Evolutionary conservation across 2,797 vertebrate species (phyloP).

Genomic region (Synanceia verrucosa): DNA sequence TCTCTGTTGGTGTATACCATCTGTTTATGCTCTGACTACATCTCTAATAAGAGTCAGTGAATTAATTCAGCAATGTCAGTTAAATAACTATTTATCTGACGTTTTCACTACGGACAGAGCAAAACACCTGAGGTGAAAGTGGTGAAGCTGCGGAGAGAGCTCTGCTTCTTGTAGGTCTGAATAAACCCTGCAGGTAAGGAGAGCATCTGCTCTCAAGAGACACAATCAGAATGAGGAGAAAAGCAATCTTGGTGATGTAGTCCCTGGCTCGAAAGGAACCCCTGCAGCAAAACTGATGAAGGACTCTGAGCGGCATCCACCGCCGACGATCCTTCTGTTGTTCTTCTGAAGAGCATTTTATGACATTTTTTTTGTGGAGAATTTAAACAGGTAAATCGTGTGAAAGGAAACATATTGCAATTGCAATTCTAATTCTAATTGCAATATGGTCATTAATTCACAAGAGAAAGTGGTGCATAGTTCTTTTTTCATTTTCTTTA

Average conservation of each 20-base stretch:
- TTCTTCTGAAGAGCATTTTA: slow-evolving; percentile 1
- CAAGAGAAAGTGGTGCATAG: not conserved
- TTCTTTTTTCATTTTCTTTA: not conserved
- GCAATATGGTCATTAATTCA: not conserved
- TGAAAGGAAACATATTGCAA: no score
- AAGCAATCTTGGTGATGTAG: slow-evolving; percentile 27
- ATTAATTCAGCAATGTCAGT: not conserved
- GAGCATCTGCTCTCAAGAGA: slow-evolving; percentile 15
- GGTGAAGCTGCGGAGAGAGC: not conserved
- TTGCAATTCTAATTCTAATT: no score
- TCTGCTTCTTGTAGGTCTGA: not conserved
- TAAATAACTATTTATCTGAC: not conserved
- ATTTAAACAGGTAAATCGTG: no score
- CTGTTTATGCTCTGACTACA: no score
- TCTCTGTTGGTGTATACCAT: no score
- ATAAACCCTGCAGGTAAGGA: slow-evolving; percentile 15
- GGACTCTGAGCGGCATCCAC: not conserved
- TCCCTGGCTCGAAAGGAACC: slow-evolving; percentile 10
- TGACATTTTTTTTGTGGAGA: no score
- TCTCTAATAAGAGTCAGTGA: not conserved
- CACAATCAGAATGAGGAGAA: slow-evolving; percentile 23
- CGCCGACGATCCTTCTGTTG: slow-evolving; percentile 9
- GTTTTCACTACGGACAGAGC: no score
- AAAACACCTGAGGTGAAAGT: not conserved
- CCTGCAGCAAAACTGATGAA: slow-evolving; percentile 14